Evolutionary conservation across 2,888 invertebrate species (phyloP).

Genomic region (Cephonodes hylas): DNA sequence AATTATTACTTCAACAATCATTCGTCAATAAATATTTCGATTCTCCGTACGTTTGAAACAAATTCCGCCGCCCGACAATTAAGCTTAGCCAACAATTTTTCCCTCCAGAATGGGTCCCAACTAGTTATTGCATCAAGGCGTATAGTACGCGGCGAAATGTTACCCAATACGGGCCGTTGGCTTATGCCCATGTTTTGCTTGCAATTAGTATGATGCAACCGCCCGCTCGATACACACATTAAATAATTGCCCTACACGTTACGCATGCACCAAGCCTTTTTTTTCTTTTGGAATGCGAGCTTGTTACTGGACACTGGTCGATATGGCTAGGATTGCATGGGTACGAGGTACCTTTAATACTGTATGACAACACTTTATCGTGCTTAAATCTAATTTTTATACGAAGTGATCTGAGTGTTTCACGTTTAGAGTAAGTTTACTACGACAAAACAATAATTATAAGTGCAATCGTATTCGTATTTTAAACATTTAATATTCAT

Average conservation of each 20-base stretch:
- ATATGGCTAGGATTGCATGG: background rate
- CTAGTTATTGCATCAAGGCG: constrained; percentile 14
- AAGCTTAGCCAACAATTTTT: background rate
- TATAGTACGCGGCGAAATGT: constrained; percentile 23
- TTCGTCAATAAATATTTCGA: too few relatives aligned
- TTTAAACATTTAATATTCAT: too few relatives aligned
- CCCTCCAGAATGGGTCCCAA: constrained; percentile 5
- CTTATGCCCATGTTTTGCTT: constrained; percentile 26
- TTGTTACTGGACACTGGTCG: background rate
- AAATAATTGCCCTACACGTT: constrained; percentile 26
- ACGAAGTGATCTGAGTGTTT: too few relatives aligned
- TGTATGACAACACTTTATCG: too few relatives aligned
- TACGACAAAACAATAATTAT: too few relatives aligned
- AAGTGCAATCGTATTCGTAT: too few relatives aligned
- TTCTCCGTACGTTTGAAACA: too few relatives aligned
- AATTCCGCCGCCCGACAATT: background rate
- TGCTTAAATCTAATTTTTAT: too few relatives aligned
- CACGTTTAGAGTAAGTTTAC: too few relatives aligned
- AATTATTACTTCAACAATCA: too few relatives aligned
- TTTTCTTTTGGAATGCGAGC: background rate
- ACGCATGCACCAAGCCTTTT: constrained; percentile 3
- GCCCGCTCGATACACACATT: constrained; percentile 17
- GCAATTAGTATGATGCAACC: constrained; percentile 16
- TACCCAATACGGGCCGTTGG: constrained; percentile 23
- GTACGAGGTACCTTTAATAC: background rate